Evolutionary conservation across 2,113 vertebrate genomes (phyloP), one percentile per base, ranked within the genome.

Genomic region (Trinectes maculatus): DNA sequence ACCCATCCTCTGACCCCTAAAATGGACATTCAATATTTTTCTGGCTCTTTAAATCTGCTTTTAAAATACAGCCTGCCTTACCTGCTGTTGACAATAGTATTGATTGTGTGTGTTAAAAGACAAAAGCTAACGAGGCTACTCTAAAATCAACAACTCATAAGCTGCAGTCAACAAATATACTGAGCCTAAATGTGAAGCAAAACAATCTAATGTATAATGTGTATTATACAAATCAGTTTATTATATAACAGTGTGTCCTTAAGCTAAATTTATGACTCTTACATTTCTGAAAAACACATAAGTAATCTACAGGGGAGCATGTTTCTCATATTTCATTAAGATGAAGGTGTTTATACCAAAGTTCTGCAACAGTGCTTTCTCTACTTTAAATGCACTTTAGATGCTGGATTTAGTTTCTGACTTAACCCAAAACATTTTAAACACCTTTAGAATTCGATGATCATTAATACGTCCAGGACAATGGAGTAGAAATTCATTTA

Each of bases 81-180:
- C 88, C 87, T 87, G 79, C 49, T 89, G 87, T 90, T 92, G 87
- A 91, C 82, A 39, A 29, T 19, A 42, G 71, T 90, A 94, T 94
- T 87, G 92, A 95, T 94, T 89, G 93, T 93, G 91, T 93, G 89
- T 90, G 89, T 77, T 86, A 89, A 93, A 94, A 92, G 89, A 82
- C 34, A 1, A 88, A 71, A 44, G 85, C 89, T 91, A 85, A 93
- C 82, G 91, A 89, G 87, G 78, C 89, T 93, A 84, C 91, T 91
- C 47, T 71, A 43, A 72, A 29, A 75, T 64, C 63, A 63, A 55
- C 25, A 75, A 53, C 26, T 67, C 40, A 46, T 26, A 31, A 0
- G 2, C 91, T 87, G 87, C 77, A 89, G 88, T 91, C 46, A 68
- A 26, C n/a, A 34, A 3, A 71, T 53, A 33, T 10, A 12, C 21